phyloP scores from a whole-genome alignment of 1,140 invertebrate species.

The roundworm (Caenorhabditis elegans) region DNA sequence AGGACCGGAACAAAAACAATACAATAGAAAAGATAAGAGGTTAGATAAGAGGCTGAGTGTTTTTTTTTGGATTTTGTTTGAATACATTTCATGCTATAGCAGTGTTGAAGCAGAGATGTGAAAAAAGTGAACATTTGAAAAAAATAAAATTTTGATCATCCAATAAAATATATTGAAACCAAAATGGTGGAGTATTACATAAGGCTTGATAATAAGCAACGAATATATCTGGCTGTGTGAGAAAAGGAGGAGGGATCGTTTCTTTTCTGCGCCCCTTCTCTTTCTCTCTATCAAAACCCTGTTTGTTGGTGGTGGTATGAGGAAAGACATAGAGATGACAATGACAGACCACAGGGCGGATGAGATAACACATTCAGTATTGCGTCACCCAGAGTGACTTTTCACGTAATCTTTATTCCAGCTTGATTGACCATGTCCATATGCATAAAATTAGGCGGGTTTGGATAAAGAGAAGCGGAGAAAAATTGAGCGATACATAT shows the following conservation, averaged over 20 bases:
- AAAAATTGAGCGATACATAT: not conserved
- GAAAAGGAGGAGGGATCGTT: not conserved
- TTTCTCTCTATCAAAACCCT: conserved; percentile 20
- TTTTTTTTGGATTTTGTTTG: no score
- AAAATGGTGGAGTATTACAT: not conserved
- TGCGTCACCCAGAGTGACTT: conserved; percentile 22
- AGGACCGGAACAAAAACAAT: not conserved
- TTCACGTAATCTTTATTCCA: not conserved
- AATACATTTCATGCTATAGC: no score
- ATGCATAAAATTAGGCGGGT: not conserved
- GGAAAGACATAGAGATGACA: not conserved
- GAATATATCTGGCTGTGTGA: conserved; percentile 27
- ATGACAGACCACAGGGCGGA: not conserved
- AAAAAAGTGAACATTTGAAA: not conserved
- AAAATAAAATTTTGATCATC: not conserved
- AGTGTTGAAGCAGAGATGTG: no score
- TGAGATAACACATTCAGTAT: conserved; percentile 22
- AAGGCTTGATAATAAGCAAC: conserved; percentile 28
- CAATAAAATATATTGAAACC: not conserved
- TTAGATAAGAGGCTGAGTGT: no score
- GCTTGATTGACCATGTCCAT: not conserved
- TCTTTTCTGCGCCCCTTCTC: not conserved
- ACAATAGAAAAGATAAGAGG: not conserved
- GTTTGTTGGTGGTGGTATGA: conserved; percentile 24
- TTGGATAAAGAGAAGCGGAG: not conserved